These are phyloP conservation scores for Crotophaga sulcirostris DNA, from an alignment of 2,113 vertebrate genomes.

Conservation along the genomic window DNA sequence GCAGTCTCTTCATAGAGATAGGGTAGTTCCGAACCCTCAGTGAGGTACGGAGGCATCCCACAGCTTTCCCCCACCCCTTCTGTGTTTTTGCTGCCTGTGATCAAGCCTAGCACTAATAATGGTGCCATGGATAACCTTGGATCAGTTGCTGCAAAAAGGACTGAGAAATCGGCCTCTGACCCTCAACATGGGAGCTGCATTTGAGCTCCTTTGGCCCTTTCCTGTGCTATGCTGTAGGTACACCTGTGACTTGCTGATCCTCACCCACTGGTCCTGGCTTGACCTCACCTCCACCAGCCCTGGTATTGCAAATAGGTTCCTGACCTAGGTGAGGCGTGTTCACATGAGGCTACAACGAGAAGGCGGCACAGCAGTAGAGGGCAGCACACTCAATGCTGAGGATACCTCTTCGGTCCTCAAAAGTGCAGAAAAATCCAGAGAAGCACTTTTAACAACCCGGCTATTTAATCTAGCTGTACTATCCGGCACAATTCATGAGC, in stretches of 20 bases:
- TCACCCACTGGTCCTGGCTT: not conserved
- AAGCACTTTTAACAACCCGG: not conserved
- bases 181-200: not conserved
- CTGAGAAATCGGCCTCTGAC: not conserved
- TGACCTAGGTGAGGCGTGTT: rapidly evolving
- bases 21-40: not conserved
- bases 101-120: not conserved
- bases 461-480: not conserved
- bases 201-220: not conserved
- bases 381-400: constrained; percentile 61
- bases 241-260: not conserved
- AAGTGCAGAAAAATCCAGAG: not conserved
- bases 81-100: not conserved
- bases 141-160: rapidly evolving
- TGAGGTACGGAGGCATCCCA: not conserved
- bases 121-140: rapidly evolving
- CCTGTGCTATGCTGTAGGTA: not conserved
- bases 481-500: not conserved
- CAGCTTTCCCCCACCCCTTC: rapidly evolving
- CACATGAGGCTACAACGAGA: not conserved
- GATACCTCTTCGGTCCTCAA: not conserved
- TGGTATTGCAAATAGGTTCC: not conserved
- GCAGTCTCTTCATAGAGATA: not conserved
- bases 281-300: not conserved
- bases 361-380: constrained; percentile 32